These are phyloP conservation scores for Apotomis betuletana DNA, from an alignment of 2,888 invertebrate genomes.

Conservation along the genomic window DNA sequence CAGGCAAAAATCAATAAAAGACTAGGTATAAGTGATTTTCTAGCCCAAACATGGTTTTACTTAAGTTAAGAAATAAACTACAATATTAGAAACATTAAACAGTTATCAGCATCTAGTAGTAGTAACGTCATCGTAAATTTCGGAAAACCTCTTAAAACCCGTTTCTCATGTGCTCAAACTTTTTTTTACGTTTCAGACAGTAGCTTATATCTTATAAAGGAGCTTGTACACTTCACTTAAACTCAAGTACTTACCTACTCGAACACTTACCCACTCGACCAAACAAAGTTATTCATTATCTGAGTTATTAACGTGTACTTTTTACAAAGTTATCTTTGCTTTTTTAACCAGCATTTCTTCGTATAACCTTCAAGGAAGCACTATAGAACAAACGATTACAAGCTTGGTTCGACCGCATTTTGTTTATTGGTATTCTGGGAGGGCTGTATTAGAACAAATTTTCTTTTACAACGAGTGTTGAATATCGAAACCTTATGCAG, in stretches of 20 bases:
- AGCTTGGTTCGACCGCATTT: slow-evolving; percentile 15
- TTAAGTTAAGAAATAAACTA: too few species aligned
- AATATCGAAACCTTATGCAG: slow-evolving; percentile 1
- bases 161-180: slow-evolving; percentile 29
- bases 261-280: slow-evolving; percentile 35
- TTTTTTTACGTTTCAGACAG: slow-evolving; percentile 25
- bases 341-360: not conserved
- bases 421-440: slow-evolving; percentile 11
- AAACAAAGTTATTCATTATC: slow-evolving; percentile 38
- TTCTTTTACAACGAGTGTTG: not conserved
- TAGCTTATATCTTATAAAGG: slow-evolving; percentile 34
- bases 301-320: slow-evolving; percentile 54
- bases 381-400: not conserved
- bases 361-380: not conserved
- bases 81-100: too few species aligned
- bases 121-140: not conserved
- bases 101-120: too few species aligned
- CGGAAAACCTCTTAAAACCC: not conserved
- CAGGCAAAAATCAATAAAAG: too few species aligned
- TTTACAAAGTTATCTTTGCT: slow-evolving; percentile 37
- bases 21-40: too few species aligned
- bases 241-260: slow-evolving; percentile 33
- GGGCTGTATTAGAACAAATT: slow-evolving; percentile 9
- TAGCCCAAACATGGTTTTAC: too few species aligned
- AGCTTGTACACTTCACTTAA: slow-evolving; percentile 26